Conservation (phyloP, 2,797 vertebrate genomes). For the Pseudochirops corinnae region DNA sequence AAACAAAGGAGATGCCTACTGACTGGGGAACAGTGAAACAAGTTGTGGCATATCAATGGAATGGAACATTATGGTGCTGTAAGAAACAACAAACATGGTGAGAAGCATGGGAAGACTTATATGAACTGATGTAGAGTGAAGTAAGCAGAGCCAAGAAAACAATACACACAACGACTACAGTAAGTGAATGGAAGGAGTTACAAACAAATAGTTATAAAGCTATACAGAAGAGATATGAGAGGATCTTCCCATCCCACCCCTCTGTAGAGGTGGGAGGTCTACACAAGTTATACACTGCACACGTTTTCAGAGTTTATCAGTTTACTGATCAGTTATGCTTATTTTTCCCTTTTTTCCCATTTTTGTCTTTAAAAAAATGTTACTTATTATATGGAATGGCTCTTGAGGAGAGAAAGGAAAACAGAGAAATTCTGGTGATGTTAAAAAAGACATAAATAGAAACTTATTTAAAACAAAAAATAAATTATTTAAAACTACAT, state of each 20-base stretch:
- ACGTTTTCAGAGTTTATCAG: not conserved
- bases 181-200: not conserved
- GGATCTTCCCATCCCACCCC: not conserved
- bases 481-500: not conserved
- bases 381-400: not conserved
- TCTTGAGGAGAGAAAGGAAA: not conserved
- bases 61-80: not conserved
- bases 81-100: not conserved
- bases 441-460: not conserved
- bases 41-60: not conserved
- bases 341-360: not conserved
- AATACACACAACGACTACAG: not conserved
- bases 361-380: not conserved
- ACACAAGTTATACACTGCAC: not conserved
- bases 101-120: not conserved
- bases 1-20: not conserved
- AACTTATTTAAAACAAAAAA: conserved; percentile 23
- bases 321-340: not conserved
- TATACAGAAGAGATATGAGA: not conserved
- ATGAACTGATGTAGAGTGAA: not conserved
- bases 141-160: not conserved
- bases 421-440: not conserved
- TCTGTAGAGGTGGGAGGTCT: not conserved
- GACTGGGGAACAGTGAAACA: not conserved
- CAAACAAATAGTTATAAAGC: not conserved